These are phyloP conservation scores for Sebastes iracundus DNA, from an alignment of 2,797 vertebrate species.

Conservation along the genomic window DNA sequence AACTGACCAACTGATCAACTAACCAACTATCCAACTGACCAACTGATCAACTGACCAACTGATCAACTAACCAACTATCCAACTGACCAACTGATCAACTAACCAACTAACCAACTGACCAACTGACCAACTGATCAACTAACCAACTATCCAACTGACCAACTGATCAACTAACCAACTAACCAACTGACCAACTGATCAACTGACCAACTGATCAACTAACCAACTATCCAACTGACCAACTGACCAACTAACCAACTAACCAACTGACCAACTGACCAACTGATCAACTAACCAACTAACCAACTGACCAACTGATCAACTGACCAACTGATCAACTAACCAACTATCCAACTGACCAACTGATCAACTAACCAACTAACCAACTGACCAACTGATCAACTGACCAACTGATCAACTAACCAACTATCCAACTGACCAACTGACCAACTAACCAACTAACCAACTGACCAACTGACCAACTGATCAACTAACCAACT, in stretches of 20 bases:
- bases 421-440: fast-evolving
- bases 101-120: fast-evolving
- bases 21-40: neutral
- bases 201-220: fast-evolving
- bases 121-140: neutral
- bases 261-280: fast-evolving
- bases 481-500: fast-evolving
- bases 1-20: neutral
- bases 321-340: fast-evolving
- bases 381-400: fast-evolving
- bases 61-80: neutral
- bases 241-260: fast-evolving
- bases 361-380: fast-evolving
- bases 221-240: fast-evolving
- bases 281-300: fast-evolving
- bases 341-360: fast-evolving
- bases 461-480: neutral
- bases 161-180: neutral
- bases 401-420: fast-evolving
- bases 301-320: fast-evolving
- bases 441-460: neutral
- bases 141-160: fast-evolving
- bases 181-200: fast-evolving
- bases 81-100: fast-evolving
- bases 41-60: neutral